Percentiles rank a stretch among this genome's conserved stretches.
phyloP scores from a whole-genome alignment of 2,113 vertebrate species.

The Donacobius atricapilla region DNA sequence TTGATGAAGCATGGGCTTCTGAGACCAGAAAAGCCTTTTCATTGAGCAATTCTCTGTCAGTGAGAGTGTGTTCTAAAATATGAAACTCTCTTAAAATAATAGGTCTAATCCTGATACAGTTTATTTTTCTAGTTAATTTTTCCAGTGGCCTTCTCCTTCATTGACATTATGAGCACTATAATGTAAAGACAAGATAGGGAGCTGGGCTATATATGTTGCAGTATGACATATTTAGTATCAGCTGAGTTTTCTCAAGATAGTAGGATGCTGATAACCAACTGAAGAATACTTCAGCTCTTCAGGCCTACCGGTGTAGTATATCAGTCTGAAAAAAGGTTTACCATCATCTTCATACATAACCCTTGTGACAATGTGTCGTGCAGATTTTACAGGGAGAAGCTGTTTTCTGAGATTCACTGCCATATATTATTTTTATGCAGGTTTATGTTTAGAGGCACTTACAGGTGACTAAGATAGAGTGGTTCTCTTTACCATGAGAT shows the following conservation, averaged over 20 bases:
- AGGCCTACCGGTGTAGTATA: not conserved
- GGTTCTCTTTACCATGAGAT: not conserved
- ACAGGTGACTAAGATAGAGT: not conserved
- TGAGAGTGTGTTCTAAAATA: not conserved
- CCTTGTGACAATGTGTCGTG: not conserved
- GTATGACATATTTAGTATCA: not conserved
- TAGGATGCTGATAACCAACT: not conserved
- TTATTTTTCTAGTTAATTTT: not conserved
- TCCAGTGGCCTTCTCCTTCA: not conserved
- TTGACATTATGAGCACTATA: not conserved
- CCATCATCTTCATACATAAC: not conserved
- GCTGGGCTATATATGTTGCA: not conserved
- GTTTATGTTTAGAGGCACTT: conserved; percentile 4
- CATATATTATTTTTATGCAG: not conserved
- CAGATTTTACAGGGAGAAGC: not conserved
- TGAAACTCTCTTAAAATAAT: not conserved
- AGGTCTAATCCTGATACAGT: not conserved
- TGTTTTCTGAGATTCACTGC: not conserved
- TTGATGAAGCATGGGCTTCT: not conserved
- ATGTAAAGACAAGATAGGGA: not conserved
- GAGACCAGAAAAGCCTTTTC: not conserved
- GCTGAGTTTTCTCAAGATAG: not conserved
- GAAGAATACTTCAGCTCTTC: not conserved
- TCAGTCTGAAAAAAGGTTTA: not conserved
- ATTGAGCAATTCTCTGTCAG: not conserved